Percentiles rank a stretch among this genome's conserved stretches.
Conservation (phyloP, 2,113 vertebrate genomes). For the Lophura nycthemera region DNA sequence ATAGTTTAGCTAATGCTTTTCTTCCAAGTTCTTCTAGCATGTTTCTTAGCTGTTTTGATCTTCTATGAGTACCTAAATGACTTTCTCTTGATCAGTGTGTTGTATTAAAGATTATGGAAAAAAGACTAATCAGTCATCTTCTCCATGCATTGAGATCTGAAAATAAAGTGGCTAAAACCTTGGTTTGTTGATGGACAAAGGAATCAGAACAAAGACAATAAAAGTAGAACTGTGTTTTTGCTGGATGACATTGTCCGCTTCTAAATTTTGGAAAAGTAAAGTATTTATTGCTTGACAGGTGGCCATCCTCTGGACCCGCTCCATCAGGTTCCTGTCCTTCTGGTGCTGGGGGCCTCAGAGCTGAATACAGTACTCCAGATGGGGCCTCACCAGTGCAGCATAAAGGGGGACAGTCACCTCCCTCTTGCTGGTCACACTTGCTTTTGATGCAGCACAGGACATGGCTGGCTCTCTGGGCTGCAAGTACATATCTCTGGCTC, state of each 20-base stretch:
- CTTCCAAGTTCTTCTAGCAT: fast-evolving
- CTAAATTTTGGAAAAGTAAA: background rate
- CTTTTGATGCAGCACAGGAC: background rate
- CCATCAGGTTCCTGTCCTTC: too few relatives aligned
- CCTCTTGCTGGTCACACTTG: background rate
- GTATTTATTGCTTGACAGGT: background rate
- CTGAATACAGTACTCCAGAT: background rate
- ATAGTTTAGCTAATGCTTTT: background rate
- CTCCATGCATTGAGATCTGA: background rate
- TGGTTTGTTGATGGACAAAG: background rate
- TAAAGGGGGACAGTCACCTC: background rate
- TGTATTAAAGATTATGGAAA: background rate
- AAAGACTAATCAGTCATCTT: background rate
- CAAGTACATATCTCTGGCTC: background rate
- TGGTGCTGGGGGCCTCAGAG: background rate
- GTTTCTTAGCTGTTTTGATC: background rate
- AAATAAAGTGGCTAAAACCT: background rate
- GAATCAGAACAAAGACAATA: background rate
- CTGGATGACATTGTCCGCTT: background rate
- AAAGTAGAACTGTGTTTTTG: background rate
- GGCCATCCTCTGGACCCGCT: background rate
- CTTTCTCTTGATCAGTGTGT: background rate
- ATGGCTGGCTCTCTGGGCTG: background rate
- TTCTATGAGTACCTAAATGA: background rate
- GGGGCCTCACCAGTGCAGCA: background rate